Conservation (phyloP, 2,113 vertebrate genomes). For the Macquaria australasica region DNA sequence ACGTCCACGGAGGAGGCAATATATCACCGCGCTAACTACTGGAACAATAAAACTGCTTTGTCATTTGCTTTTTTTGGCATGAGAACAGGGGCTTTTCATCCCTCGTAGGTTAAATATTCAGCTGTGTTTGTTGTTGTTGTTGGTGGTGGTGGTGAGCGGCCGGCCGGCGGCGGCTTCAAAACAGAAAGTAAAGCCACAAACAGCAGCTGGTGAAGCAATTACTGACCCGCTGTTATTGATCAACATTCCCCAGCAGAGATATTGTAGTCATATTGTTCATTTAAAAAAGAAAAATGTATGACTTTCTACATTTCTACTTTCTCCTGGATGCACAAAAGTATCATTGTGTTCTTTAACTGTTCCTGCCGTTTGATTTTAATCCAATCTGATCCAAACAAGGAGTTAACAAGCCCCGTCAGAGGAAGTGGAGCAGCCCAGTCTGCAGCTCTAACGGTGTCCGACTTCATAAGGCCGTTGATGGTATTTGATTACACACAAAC, state of each 20-base stretch:
- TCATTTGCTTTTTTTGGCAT: slow-evolving; percentile 70
- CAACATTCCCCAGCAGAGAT: slow-evolving; percentile 7
- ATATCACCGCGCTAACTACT: slow-evolving; percentile 62
- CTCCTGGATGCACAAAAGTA: neutral
- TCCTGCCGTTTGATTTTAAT: slow-evolving; percentile 4
- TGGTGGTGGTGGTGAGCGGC: neutral
- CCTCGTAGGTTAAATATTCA: slow-evolving; percentile 59
- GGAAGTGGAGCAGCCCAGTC: neutral
- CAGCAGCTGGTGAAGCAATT: slow-evolving; percentile 48
- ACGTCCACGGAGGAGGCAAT: slow-evolving; percentile 55
- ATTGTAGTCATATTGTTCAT: neutral
- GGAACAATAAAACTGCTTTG: slow-evolving; percentile 74
- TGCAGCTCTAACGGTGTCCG: slow-evolving; percentile 32
- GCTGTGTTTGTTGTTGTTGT: slow-evolving; percentile 42
- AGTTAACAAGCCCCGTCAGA: neutral
- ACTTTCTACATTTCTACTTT: neutral
- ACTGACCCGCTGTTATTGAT: slow-evolving; percentile 47
- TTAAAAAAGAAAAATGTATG: neutral
- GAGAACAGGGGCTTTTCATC: slow-evolving; percentile 49
- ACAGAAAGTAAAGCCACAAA: slow-evolving; percentile 39
- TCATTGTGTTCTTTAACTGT: neutral
- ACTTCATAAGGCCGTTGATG: slow-evolving; percentile 43
- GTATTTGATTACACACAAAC: slow-evolving; percentile 51
- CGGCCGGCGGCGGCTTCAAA: slow-evolving; percentile 17
- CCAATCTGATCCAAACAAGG: neutral